Percentiles rank a stretch among this genome's conserved stretches.
Evolutionary conservation across 2,888 invertebrate genomes (phyloP).

Genomic region (Sinodicranocentrus sp.): DNA sequence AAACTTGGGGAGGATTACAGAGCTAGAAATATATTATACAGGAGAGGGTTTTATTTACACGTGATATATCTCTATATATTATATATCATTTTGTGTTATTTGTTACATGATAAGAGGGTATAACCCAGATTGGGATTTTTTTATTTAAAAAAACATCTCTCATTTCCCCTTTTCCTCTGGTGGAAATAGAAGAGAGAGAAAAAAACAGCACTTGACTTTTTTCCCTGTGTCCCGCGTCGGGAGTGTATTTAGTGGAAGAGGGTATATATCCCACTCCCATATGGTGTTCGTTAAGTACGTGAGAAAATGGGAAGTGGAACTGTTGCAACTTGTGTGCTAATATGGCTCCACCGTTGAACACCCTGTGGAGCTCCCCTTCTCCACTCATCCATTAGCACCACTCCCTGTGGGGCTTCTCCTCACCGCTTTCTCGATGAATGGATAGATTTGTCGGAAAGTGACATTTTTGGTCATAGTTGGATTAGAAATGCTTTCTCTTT

Average conservation of each 20-base stretch:
- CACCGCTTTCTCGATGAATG: slow-evolving; percentile 24
- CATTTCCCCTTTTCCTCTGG: neutral
- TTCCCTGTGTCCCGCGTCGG: neutral
- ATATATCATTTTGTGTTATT: too few relatives aligned
- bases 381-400: slow-evolving; percentile 43
- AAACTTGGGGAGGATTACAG: too few relatives aligned
- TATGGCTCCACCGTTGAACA: slow-evolving; percentile 3
- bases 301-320: neutral
- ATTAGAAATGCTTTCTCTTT: slow-evolving; percentile 22
- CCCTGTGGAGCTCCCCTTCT: slow-evolving; percentile 33
- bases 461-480: slow-evolving; percentile 28
- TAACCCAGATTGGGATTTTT: neutral
- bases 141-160: neutral
- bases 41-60: too few relatives aligned
- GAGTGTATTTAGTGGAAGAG: neutral
- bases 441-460: slow-evolving; percentile 51
- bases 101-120: neutral
- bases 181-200: too few relatives aligned
- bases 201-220: neutral
- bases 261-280: too few relatives aligned
- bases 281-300: too few relatives aligned
- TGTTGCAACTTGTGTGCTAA: slow-evolving; percentile 2
- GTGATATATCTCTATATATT: neutral
- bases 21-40: too few relatives aligned
- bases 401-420: slow-evolving; percentile 37